phyloP scores from a whole-genome alignment of 1,140 invertebrate genomes.

The Diabrotica virgifera region DNA sequence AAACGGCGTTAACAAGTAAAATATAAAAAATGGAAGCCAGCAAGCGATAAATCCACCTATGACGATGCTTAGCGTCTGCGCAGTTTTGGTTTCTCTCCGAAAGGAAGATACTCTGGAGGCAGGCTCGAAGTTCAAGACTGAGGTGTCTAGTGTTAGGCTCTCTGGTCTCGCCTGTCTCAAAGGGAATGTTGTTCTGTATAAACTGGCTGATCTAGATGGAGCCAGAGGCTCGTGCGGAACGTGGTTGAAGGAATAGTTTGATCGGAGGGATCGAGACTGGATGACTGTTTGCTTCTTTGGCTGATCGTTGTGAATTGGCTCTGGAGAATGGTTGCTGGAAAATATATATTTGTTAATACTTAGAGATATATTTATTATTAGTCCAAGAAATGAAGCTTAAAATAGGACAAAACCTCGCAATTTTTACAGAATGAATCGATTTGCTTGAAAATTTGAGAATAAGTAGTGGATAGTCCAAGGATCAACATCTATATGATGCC shows the following conservation, averaged over 20 bases:
- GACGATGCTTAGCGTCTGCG: slow-evolving; percentile 86
- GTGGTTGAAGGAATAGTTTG: slow-evolving; percentile 39
- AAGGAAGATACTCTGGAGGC: slow-evolving; percentile 60
- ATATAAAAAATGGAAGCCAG: slow-evolving; percentile 86
- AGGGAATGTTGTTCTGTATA: slow-evolving; percentile 37
- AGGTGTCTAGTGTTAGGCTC: slow-evolving; percentile 39
- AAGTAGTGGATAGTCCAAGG: no score
- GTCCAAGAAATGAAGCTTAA: no score
- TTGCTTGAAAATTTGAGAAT: no score
- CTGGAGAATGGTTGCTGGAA: slow-evolving; percentile 27
- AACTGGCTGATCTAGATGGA: slow-evolving; percentile 30
- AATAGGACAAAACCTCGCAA: no score
- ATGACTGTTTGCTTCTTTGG: slow-evolving; percentile 12
- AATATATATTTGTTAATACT: slow-evolving; percentile 6
- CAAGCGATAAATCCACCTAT: slow-evolving; percentile 90
- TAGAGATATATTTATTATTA: no score
- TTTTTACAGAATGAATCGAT: no score
- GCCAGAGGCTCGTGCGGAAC: slow-evolving; percentile 28
- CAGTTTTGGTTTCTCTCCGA: slow-evolving; percentile 78
- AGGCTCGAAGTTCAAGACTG: slow-evolving; percentile 43
- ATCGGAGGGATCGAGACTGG: slow-evolving; percentile 18
- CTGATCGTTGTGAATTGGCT: slow-evolving; percentile 20
- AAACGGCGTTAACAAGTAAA: slow-evolving; percentile 80
- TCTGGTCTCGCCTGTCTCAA: slow-evolving; percentile 37
- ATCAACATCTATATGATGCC: no score